These are phyloP conservation scores for Dolomedes plantarius DNA, from an alignment of 2,888 invertebrate genomes.

Conservation along the genomic window DNA sequence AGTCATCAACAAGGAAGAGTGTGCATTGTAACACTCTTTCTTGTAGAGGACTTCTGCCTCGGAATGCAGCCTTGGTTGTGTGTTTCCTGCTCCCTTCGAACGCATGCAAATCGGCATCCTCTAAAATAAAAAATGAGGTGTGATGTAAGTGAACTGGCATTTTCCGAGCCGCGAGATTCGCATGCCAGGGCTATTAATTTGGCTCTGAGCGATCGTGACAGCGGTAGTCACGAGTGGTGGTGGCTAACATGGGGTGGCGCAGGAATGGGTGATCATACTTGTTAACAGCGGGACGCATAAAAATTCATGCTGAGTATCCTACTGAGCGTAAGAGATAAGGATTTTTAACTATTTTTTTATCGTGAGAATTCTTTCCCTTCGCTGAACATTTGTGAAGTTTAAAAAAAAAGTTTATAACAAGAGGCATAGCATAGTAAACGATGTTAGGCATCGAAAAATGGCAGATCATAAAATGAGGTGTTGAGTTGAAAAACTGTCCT, in stretches of 20 bases:
- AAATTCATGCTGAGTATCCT: too few species aligned
- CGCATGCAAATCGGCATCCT: neutral
- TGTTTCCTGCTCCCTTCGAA: neutral
- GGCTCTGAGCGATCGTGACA: conserved; percentile 1
- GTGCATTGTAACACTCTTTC: neutral
- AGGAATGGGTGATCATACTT: neutral
- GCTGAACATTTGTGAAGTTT: too few species aligned
- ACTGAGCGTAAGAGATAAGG: too few species aligned
- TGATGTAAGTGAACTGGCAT: neutral
- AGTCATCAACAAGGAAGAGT: neutral
- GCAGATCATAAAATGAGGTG: too few species aligned
- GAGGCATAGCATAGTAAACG: too few species aligned
- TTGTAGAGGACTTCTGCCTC: neutral
- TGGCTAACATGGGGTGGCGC: neutral
- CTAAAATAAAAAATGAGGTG: neutral
- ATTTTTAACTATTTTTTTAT: too few species aligned
- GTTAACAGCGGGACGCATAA: neutral
- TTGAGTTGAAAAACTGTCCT: too few species aligned
- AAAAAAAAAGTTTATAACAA: too few species aligned
- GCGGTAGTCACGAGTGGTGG: neutral
- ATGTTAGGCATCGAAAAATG: too few species aligned
- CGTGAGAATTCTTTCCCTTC: too few species aligned
- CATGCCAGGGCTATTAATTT: neutral
- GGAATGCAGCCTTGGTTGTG: neutral
- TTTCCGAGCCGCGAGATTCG: neutral